Base-by-base conservation (phyloP, 2,888 invertebrate genomes). In the Dryobota labecula region DNA sequence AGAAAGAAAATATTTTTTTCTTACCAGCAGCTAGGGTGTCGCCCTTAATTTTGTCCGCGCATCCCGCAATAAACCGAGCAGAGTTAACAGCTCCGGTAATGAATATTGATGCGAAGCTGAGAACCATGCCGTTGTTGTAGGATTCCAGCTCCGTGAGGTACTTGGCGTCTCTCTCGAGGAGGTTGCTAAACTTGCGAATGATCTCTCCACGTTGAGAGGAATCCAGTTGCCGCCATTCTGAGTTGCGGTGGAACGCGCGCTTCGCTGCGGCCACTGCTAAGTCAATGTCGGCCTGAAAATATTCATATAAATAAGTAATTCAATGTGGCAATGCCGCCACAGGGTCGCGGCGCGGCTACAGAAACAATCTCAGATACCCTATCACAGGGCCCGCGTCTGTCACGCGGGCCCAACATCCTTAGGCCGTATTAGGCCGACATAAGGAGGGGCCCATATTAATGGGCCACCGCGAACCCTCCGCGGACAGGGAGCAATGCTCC, bases 41-140 rank as follows among this genome's bases (percentile, higher is more conserved):
- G 13, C 97, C 97, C 83, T 98, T 98, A 88, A 97, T 97, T 92
- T 99, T 99, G 89, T 99, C 99, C 0, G 98, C 98, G 97, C 98
- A 98, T 33, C 98, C 98, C 20, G 98, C 99, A 90, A 97, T 97
- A 88, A 98, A 99, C 36, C 98, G 97, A 6, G 98, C 89, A 93
- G 62, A 94, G 92, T 67, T 96, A 89, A 67, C 96, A 89, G 76
- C 91, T 86, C 0, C 93, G 90, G 0, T 97, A 83, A 92, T 97
- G 97, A 83, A 96, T 94, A n/a, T 86, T 88, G 78, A 96, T 96
- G 97, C 94, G 80, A 96, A 92, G 9, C 93, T 90, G 86, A 97
- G 97, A 0, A 99, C 97, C 93, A 98, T 99, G 33, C 99, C 99
- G 93, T 99, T 99, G 91, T 99, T 98, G 76, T 98, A 92, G 0